Evolutionary conservation across 1,140 invertebrate genomes (phyloP), one percentile per base, ranked within the genome.

Genomic region (Drosophila punjabiensis): DNA sequence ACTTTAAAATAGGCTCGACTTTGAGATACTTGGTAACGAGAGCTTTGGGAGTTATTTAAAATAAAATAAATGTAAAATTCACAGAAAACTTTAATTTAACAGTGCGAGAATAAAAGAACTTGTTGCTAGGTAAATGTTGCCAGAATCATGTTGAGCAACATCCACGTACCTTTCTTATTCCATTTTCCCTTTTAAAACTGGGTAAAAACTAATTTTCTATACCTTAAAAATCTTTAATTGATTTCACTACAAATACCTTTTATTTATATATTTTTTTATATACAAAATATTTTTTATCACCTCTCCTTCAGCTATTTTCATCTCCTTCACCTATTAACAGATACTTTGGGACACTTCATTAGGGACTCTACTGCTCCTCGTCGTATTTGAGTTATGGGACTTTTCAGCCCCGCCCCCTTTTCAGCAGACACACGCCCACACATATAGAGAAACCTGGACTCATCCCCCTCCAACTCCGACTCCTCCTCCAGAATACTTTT

Each of bases 281-380:
- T 20, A 24, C 45, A 50, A 50, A 10, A n/a, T 50, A 16, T 37
- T 37, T 47, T 64, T 60, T 28, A 20, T 28, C 5, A 39, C 18
- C 58, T n/a, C 4, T 11, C 1, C 10, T 37, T 4, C 5, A 13
- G 6, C 20, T 18, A 7, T 30, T 47, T 20, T 30, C 20, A 9
- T 18, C 41, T 41, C 35, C 9, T 30, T 64, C 33, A 76, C 69
- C 71, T 86, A 90, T 89, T 85, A 90, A 77, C 86, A 89, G 63
- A 83, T 86, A 90, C 87, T 90, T 90, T 86, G 86, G 76, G 86
- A 90, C 86, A 90, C 86, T 90, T 90, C 86, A 82, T 81, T 90
- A 73, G 86, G 64, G 65, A 47, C 68, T 62, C 61, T 58, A 60
- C 33, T 39, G 20, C 50, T 47, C 30, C 53, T 47, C 69, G 74